phyloP scores from a whole-genome alignment of 2,113 vertebrate species.

The Cervus canadensis region DNA sequence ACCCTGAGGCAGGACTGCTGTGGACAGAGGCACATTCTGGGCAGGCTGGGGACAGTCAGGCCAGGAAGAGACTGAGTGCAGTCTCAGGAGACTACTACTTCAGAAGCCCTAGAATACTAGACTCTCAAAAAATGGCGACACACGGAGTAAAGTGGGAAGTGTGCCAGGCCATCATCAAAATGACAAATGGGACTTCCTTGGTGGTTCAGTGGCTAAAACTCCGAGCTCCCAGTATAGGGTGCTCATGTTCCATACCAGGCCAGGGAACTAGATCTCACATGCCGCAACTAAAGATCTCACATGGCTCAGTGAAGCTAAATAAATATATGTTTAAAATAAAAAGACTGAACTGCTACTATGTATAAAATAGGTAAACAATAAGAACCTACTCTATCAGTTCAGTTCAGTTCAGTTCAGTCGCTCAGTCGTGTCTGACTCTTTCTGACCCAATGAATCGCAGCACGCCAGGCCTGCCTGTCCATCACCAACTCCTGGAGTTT shows the following conservation, averaged over 20 bases:
- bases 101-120: background rate
- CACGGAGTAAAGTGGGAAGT: background rate
- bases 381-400: background rate
- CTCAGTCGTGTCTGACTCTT: too few relatives aligned
- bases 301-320: background rate
- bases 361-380: background rate
- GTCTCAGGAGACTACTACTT: background rate
- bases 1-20: background rate
- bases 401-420: too few relatives aligned
- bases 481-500: too few relatives aligned
- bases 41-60: background rate
- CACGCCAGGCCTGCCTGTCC: too few relatives aligned
- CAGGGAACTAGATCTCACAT: background rate
- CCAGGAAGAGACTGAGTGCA: background rate
- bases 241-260: background rate
- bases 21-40: background rate
- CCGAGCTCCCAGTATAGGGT: background rate
- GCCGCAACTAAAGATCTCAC: background rate
- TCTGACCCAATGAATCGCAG: too few relatives aligned
- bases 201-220: background rate
- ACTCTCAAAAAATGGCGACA: background rate
- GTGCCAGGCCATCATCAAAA: background rate
- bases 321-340: background rate
- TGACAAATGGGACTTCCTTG: background rate
- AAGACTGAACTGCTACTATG: background rate